phyloP scores from a whole-genome alignment of 2,888 invertebrate genomes.

The Ophion costatus region DNA sequence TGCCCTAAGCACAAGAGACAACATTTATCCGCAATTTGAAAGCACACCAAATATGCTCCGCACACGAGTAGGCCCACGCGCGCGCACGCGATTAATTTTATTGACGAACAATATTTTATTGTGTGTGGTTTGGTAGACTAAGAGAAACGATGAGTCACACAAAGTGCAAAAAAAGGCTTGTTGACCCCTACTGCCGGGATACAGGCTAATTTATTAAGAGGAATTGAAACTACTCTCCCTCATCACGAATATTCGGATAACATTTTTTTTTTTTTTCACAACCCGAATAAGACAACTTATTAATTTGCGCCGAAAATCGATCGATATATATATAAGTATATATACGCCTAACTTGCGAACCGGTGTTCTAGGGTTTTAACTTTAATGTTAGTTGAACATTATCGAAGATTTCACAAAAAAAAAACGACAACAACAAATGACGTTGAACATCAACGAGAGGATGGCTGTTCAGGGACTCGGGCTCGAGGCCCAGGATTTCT shows the following conservation, averaged over 20 bases:
- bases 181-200: constrained; percentile 62
- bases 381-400: constrained; percentile 53
- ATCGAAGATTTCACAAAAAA: constrained; percentile 48
- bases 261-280: constrained; percentile 35
- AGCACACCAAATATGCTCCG: constrained; percentile 17
- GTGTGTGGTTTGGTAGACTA: constrained; percentile 56
- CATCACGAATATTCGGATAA: constrained; percentile 54
- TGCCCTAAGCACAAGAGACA: constrained; percentile 74
- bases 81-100: constrained; percentile 46
- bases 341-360: constrained; percentile 68
- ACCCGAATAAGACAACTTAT: constrained; percentile 44
- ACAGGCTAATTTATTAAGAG: constrained; percentile 40
- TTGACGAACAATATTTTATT: constrained; percentile 53
- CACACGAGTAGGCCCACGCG: constrained; percentile 15
- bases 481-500: constrained; percentile 68
- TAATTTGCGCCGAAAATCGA: constrained; percentile 51
- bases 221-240: constrained; percentile 35
- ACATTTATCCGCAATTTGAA: constrained; percentile 27
- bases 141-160: constrained; percentile 26
- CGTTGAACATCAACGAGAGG: constrained; percentile 67
- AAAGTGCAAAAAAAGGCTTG: constrained; percentile 48
- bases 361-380: constrained; percentile 68
- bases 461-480: constrained; percentile 76
- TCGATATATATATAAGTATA: background rate
- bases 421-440: constrained; percentile 42